A percentile compares a stretch with the other conserved stretches of the same genome.
phyloP scores from a whole-genome alignment of 2,888 invertebrate genomes.

The Branchinecta sandiegonensis region DNA sequence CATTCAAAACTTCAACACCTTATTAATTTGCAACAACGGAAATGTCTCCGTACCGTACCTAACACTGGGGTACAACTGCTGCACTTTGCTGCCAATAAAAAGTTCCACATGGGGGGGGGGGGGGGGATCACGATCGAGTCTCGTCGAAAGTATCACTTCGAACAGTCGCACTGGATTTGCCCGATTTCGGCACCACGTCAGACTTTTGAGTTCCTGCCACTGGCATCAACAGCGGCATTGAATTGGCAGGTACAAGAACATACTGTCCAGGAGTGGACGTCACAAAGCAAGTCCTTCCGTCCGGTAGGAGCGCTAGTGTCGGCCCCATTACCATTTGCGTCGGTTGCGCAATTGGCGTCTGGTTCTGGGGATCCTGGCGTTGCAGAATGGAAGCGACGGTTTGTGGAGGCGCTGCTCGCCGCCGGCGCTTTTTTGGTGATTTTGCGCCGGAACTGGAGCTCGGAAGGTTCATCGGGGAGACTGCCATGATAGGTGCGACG shows the following conservation, averaged over 20 bases:
- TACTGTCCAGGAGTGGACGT: conserved; percentile 4
- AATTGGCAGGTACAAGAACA: conserved; percentile 14
- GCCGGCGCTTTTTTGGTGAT: conserved; percentile 1
- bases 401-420: background rate
- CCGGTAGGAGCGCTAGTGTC: conserved; percentile 3
- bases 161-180: background rate
- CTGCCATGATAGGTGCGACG: background rate
- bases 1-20: too few relatives aligned
- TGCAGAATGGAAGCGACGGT: conserved; percentile 6
- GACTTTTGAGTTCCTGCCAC: conserved; percentile 1
- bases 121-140: too few relatives aligned
- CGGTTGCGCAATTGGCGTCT: conserved; percentile 2
- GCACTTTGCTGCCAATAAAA: too few relatives aligned
- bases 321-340: conserved; percentile 1
- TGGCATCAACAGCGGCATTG: conserved; percentile 4
- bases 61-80: too few relatives aligned
- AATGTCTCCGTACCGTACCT: too few relatives aligned
- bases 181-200: background rate
- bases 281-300: conserved; percentile 14
- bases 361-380: conserved; percentile 13
- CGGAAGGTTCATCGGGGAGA: background rate
- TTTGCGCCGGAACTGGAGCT: background rate
- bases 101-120: too few relatives aligned
- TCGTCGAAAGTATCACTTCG: background rate
- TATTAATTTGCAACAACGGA: too few relatives aligned